Conservation (phyloP, 2,888 invertebrate species). For the Drosophila limbata region DNA sequence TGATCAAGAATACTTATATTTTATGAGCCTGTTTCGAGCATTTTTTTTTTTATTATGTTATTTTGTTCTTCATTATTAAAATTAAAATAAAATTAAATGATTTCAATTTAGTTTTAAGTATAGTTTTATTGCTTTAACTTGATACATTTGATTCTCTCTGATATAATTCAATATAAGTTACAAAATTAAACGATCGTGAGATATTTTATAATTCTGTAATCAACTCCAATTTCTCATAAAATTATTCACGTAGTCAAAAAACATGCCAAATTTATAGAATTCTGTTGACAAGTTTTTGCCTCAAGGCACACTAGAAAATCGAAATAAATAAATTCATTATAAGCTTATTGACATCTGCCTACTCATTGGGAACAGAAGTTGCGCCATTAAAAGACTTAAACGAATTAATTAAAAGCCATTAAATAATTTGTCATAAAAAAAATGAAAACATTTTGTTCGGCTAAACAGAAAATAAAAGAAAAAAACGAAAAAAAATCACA, state of each 20-base stretch:
- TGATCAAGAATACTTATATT: no score
- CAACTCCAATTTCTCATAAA: background rate
- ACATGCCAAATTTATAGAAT: background rate
- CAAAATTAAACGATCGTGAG: no score
- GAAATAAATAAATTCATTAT: constrained; percentile 19
- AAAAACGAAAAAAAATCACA: constrained; percentile 56
- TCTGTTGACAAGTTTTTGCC: background rate
- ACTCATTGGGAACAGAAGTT: constrained; percentile 57
- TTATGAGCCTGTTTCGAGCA: no score
- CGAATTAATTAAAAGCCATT: constrained; percentile 74
- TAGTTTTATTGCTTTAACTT: no score
- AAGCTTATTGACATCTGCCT: constrained; percentile 48
- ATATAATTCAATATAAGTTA: no score
- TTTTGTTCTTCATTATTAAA: background rate
- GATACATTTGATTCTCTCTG: no score
- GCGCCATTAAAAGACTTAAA: constrained; percentile 42
- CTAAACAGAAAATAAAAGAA: constrained; percentile 28
- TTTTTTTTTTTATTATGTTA: no score
- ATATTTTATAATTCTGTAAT: background rate
- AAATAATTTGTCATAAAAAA: constrained; percentile 73
- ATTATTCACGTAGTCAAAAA: background rate
- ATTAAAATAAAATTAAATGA: background rate
- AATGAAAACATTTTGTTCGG: constrained; percentile 52
- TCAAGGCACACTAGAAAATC: background rate
- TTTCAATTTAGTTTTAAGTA: background rate